These are phyloP conservation scores for Ectropis grisescens DNA, from an alignment of 1,140 invertebrate genomes.

Conservation along the genomic window DNA sequence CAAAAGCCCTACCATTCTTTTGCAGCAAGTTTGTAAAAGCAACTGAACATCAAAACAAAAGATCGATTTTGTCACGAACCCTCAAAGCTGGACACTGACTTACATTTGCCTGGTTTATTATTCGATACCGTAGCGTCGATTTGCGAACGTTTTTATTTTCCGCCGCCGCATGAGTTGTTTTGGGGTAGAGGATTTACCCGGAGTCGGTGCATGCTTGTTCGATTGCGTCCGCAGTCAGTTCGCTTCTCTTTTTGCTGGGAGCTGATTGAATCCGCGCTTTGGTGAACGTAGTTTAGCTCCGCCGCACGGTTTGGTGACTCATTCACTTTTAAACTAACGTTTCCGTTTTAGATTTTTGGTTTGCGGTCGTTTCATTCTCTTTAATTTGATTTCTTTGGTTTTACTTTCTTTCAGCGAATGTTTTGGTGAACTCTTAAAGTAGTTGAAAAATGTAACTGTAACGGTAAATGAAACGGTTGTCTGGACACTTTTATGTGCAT, in stretches of 20 bases:
- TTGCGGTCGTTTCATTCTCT: slow-evolving; percentile 6
- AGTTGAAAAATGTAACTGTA: no score
- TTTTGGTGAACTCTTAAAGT: no score
- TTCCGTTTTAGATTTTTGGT: slow-evolving; percentile 21
- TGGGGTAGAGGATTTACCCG: slow-evolving; percentile 59
- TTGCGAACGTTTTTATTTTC: slow-evolving; percentile 53
- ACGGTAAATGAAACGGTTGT: no score
- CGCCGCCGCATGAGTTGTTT: slow-evolving; percentile 61
- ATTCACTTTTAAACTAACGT: slow-evolving; percentile 29
- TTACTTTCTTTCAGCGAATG: no score
- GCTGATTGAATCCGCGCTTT: slow-evolving; percentile 65
- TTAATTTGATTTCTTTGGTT: background rate
- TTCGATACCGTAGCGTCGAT: slow-evolving; percentile 59
- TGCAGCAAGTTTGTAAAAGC: no score
- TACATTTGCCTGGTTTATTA: no score
- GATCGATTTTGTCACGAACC: no score
- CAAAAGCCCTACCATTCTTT: no score
- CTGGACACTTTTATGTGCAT: no score
- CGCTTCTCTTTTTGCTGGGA: slow-evolving; percentile 33
- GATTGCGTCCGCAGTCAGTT: slow-evolving; percentile 42
- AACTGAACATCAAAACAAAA: no score
- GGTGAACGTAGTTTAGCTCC: slow-evolving; percentile 58
- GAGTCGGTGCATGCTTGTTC: slow-evolving; percentile 42
- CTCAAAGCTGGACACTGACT: no score
- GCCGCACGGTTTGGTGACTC: slow-evolving; percentile 42